Percentiles rank a stretch among this genome's conserved stretches.
Conservation (phyloP, 1,140 invertebrate species). For the Apis cerana region DNA sequence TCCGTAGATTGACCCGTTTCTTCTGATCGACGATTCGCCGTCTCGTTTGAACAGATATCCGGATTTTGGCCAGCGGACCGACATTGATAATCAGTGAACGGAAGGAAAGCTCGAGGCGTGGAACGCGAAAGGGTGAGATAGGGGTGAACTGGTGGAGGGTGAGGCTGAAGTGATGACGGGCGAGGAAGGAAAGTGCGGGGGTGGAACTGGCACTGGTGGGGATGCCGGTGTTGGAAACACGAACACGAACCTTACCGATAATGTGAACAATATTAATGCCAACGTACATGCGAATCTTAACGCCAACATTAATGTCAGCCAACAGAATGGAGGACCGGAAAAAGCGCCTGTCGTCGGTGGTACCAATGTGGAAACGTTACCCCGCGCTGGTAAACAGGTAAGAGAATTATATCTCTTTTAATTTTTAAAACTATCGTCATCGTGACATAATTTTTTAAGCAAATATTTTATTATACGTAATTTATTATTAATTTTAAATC, state of each 20-base stretch:
- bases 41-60: slow-evolving; percentile 59
- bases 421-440: not conserved
- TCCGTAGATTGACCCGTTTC: slow-evolving; percentile 24
- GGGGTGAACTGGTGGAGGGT: slow-evolving; percentile 63
- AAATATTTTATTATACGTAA: not conserved
- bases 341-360: slow-evolving; percentile 84
- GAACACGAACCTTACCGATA: slow-evolving; percentile 61
- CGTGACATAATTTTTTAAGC: too few species aligned
- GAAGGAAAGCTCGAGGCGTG: slow-evolving; percentile 64
- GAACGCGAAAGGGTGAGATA: slow-evolving; percentile 66
- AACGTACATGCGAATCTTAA: slow-evolving; percentile 74
- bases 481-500: not conserved
- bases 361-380: slow-evolving; percentile 84
- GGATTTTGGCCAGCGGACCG: slow-evolving; percentile 58
- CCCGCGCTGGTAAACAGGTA: slow-evolving; percentile 83
- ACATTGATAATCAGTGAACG: slow-evolving; percentile 53
- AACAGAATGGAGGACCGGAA: slow-evolving; percentile 78
- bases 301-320: slow-evolving; percentile 79
- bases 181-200: slow-evolving; percentile 75
- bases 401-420: slow-evolving; percentile 4
- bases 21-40: slow-evolving; percentile 48
- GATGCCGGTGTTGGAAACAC: slow-evolving; percentile 57
- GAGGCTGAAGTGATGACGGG: slow-evolving; percentile 76
- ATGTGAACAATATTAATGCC: slow-evolving; percentile 62
- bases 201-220: slow-evolving; percentile 63